phyloP scores from a whole-genome alignment of 2,113 vertebrate species.

The Triplophysa rosa region DNA sequence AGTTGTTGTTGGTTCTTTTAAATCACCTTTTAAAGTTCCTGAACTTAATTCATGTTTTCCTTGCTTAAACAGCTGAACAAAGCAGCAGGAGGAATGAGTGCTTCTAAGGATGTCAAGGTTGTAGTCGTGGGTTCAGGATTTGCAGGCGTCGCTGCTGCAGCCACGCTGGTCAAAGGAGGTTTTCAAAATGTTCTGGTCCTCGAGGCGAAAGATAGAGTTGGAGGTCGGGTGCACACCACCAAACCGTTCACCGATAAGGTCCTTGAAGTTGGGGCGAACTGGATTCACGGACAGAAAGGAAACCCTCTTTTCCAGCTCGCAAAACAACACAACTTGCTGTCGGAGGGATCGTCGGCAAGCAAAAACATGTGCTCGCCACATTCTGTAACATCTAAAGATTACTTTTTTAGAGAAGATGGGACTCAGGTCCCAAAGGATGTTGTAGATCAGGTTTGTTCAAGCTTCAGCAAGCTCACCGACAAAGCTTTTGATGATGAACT shows the following conservation, averaged over 20 bases:
- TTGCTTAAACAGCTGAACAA: neutral
- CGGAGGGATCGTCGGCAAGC: conserved; percentile 25
- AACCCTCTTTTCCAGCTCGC: conserved; percentile 62
- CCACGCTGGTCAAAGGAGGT: conserved; percentile 53
- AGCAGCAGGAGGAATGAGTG: conserved; percentile 6
- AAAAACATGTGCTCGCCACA: neutral
- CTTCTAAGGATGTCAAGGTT: conserved; percentile 41
- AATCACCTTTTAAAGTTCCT: neutral
- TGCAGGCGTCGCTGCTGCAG: conserved; percentile 60
- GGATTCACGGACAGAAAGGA: conserved; percentile 62
- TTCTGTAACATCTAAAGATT: conserved; percentile 51
- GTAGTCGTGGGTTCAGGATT: conserved; percentile 64
- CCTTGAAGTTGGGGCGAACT: conserved; percentile 64
- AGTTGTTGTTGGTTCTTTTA: neutral
- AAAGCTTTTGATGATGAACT: conserved; percentile 53
- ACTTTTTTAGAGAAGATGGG: conserved; percentile 61
- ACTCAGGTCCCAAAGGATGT: conserved; percentile 36
- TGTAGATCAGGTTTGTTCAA: conserved; percentile 53
- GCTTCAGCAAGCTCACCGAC: conserved; percentile 53
- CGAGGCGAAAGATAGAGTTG: conserved; percentile 57
- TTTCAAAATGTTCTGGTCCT: conserved; percentile 56
- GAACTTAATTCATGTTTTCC: neutral
- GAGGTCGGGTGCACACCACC: conserved; percentile 58
- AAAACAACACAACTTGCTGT: conserved; percentile 57
- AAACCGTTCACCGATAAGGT: conserved; percentile 58